A percentile compares a stretch with the other conserved stretches of the same genome.
Conservation (phyloP, 2,797 vertebrate species). For the Halcyon leucocephala region DNA sequence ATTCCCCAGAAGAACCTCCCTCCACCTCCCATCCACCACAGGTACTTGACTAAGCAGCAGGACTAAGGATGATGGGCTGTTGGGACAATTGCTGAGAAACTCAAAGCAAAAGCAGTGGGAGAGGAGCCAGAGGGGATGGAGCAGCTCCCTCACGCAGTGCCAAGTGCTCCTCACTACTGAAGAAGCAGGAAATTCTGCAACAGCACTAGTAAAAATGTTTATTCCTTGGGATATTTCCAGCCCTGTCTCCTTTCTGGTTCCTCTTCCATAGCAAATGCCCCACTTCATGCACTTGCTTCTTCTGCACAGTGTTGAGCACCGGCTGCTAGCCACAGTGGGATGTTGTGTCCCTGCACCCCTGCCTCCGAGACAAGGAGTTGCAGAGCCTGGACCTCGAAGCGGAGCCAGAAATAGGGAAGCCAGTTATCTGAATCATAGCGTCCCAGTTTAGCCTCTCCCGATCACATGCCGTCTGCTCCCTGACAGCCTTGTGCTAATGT, state of each 20-base stretch:
- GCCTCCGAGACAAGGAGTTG: not conserved
- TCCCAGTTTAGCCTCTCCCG: constrained; percentile 22
- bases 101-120: not conserved
- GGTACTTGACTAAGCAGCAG: accelerated
- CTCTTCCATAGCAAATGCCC: not conserved
- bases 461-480: constrained; percentile 28
- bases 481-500: not conserved
- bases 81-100: not conserved
- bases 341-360: not conserved
- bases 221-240: not conserved
- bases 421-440: not conserved
- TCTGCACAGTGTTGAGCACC: accelerated
- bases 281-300: accelerated
- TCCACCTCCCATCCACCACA: not conserved
- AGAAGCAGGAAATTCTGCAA: not conserved
- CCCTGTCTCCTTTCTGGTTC: not conserved
- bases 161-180: accelerated
- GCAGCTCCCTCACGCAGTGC: accelerated
- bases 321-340: not conserved
- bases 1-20: not conserved
- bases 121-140: not conserved
- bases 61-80: not conserved
- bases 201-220: not conserved
- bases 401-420: constrained; percentile 41
- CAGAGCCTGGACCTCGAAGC: not conserved